These are phyloP conservation scores for Hafferia zeledoni DNA, from an alignment of 2,797 vertebrate genomes.

Conservation along the genomic window DNA sequence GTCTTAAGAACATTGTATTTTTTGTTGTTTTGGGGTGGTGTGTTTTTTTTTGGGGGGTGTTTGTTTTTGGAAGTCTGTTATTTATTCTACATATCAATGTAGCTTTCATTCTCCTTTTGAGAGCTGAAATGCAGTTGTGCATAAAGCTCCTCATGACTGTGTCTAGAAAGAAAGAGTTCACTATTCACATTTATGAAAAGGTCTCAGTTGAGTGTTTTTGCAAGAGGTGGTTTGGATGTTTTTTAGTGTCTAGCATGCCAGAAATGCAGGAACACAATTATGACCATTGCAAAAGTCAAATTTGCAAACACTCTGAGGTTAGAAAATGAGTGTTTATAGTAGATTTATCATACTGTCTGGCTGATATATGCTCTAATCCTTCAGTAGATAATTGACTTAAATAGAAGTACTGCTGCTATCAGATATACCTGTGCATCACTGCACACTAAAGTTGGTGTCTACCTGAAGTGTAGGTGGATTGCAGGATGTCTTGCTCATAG, in stretches of 20 bases:
- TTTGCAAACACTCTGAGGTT: background rate
- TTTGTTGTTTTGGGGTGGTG: background rate
- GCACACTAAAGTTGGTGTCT: background rate
- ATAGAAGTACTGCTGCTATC: background rate
- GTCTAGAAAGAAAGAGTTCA: background rate
- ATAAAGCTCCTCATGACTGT: background rate
- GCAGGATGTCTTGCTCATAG: background rate
- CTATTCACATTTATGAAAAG: background rate
- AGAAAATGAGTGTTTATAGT: background rate
- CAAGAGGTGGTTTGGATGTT: fast-evolving
- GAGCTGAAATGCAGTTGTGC: background rate
- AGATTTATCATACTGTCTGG: background rate
- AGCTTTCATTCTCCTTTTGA: background rate
- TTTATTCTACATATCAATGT: background rate
- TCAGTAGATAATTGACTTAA: background rate
- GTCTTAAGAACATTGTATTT: background rate
- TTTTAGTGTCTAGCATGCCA: fast-evolving
- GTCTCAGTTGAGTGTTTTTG: background rate
- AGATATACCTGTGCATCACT: background rate
- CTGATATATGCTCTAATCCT: background rate
- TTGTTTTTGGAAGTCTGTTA: background rate
- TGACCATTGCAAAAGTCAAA: background rate
- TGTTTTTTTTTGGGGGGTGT: background rate
- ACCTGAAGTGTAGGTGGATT: background rate
- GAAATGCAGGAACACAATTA: background rate